Conservation (phyloP, 2,888 invertebrate species). For the Brenthis hecate region DNA sequence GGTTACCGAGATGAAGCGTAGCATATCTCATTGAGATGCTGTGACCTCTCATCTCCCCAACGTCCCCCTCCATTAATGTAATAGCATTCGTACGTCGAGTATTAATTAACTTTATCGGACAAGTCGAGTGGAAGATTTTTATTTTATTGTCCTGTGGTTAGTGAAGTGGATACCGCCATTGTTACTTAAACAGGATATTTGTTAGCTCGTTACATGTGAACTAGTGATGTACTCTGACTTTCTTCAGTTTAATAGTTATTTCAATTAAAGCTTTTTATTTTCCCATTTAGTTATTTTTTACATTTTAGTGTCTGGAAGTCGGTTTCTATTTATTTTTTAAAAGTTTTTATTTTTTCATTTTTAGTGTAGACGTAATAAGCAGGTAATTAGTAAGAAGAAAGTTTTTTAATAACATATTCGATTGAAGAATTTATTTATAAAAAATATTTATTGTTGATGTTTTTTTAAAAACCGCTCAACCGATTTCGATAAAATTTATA, state of each 20-base stretch:
- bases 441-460: too few species aligned
- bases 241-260: neutral
- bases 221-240: neutral
- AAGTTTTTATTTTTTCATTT: too few species aligned
- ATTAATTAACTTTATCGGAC: slow-evolving; percentile 64
- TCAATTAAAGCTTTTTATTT: neutral
- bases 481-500: too few species aligned
- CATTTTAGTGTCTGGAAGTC: too few species aligned
- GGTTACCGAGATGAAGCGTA: slow-evolving; percentile 9
- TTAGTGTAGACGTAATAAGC: too few species aligned
- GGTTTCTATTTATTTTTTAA: too few species aligned
- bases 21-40: slow-evolving; percentile 64
- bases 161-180: slow-evolving; percentile 27
- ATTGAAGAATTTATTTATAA: too few species aligned
- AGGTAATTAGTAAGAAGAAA: too few species aligned
- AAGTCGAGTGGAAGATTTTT: slow-evolving; percentile 51
- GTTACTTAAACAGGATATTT: slow-evolving; percentile 19
- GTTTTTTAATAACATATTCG: too few species aligned
- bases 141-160: slow-evolving; percentile 47
- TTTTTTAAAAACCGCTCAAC: too few species aligned
- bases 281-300: too few species aligned
- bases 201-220: slow-evolving; percentile 8
- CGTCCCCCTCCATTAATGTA: slow-evolving; percentile 59
- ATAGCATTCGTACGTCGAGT: slow-evolving; percentile 51
- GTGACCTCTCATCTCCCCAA: slow-evolving; percentile 67